These are phyloP conservation scores for Gallinago solitaria DNA, from an alignment of 2,797 vertebrate genomes.

Conservation along the genomic window DNA sequence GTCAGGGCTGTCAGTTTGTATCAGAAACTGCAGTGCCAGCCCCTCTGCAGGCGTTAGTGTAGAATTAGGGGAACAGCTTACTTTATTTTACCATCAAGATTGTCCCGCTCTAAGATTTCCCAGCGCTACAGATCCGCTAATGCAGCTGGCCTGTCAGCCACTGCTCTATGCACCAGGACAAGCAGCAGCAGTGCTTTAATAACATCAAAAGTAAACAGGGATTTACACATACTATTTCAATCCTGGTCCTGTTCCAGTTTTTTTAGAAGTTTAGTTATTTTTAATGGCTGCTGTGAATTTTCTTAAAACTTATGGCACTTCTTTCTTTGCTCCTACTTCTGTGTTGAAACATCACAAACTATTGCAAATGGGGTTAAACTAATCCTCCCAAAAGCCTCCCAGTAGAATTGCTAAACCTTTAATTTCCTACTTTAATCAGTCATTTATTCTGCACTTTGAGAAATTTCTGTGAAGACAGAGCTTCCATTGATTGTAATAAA, in stretches of 20 bases:
- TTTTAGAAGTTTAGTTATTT: constrained; percentile 11
- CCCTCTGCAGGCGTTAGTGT: not conserved
- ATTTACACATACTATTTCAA: constrained; percentile 3
- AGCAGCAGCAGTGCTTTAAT: not conserved
- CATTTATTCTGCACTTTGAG: not conserved
- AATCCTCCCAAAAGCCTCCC: not conserved
- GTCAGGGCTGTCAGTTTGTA: not conserved
- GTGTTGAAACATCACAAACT: not conserved
- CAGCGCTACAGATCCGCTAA: not conserved
- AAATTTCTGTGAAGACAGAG: not conserved
- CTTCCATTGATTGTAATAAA: not conserved
- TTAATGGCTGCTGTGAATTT: not conserved
- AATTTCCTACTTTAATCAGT: constrained; percentile 3
- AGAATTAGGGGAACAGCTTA: not conserved
- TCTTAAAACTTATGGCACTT: not conserved
- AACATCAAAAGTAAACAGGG: constrained; percentile 7
- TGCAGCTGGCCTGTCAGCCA: not conserved
- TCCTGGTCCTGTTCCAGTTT: not conserved
- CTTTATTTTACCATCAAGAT: not conserved
- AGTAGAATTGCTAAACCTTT: not conserved
- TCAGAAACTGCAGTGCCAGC: not conserved
- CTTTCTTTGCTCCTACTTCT: not conserved
- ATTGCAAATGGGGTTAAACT: not conserved
- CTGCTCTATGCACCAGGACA: not conserved
- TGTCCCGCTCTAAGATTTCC: not conserved